A percentile compares a stretch with the other conserved stretches of the same genome.
These are phyloP conservation scores for Cyphomyrmex costatus DNA, from an alignment of 1,140 invertebrate species.

Conservation along the genomic window DNA sequence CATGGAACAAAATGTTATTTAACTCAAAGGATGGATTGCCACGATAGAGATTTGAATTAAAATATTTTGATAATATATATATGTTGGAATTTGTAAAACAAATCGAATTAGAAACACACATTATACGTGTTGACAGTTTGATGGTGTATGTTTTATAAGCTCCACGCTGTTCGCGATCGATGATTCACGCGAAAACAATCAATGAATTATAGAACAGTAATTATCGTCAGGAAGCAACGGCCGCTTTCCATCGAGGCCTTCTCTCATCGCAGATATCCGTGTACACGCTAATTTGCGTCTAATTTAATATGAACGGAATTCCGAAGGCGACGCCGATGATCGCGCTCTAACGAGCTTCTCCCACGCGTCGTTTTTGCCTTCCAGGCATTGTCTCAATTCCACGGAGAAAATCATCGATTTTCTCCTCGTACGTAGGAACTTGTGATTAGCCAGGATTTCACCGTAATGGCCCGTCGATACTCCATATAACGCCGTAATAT, in stretches of 20 bases:
- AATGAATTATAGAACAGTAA: not conserved
- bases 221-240: conserved; percentile 13
- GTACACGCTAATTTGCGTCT: conserved; percentile 44
- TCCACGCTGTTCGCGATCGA: not conserved
- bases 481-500: conserved; percentile 25
- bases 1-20: too few relatives aligned
- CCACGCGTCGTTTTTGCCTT: conserved; percentile 45
- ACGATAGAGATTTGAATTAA: not conserved
- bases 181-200: conserved; percentile 31
- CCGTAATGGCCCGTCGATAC: conserved; percentile 42
- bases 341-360: conserved; percentile 54
- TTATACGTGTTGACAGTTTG: not conserved
- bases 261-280: not conserved
- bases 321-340: conserved; percentile 34
- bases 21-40: too few relatives aligned
- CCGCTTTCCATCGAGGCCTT: not conserved
- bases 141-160: not conserved
- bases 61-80: not conserved
- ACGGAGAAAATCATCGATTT: conserved; percentile 42
- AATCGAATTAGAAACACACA: not conserved
- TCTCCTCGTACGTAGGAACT: conserved; percentile 14
- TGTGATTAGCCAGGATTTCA: conserved; percentile 62
- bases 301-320: conserved; percentile 49
- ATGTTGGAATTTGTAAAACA: not conserved
- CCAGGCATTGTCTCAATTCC: conserved; percentile 53